These are phyloP conservation scores for Parus major DNA, from an alignment of 2,113 vertebrate genomes.

Conservation along the genomic window DNA sequence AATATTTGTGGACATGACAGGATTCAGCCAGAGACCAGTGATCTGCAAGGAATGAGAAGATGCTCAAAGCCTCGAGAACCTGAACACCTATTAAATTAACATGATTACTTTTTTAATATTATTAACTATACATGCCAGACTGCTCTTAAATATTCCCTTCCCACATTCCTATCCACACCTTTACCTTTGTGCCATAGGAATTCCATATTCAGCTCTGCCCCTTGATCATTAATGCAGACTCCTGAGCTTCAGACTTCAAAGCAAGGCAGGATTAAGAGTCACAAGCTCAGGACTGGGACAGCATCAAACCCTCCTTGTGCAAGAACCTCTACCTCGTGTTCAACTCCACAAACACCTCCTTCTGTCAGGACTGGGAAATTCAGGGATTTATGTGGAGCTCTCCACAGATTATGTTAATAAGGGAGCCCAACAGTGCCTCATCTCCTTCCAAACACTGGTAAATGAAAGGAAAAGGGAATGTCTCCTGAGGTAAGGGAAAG, in stretches of 20 bases:
- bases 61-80: neutral
- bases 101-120: neutral
- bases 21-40: neutral
- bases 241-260: constrained; percentile 61
- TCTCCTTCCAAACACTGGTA: neutral
- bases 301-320: neutral
- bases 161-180: constrained; percentile 35
- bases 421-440: constrained; percentile 13
- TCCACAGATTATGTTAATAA: constrained; percentile 20
- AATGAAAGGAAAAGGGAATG: constrained; percentile 32
- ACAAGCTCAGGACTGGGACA: constrained; percentile 28
- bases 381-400: constrained; percentile 6
- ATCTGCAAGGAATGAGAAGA: neutral
- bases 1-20: neutral
- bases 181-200: neutral
- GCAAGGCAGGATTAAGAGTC: constrained; percentile 12
- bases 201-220: neutral
- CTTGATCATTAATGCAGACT: constrained; percentile 69
- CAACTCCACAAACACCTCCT: neutral
- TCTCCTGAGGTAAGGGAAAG: constrained; percentile 5
- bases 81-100: neutral
- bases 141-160: constrained; percentile 7
- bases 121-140: constrained; percentile 29
- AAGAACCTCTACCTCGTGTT: constrained; percentile 4
- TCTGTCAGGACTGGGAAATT: neutral